A percentile compares a stretch with the other conserved stretches of the same genome.
Conservation (phyloP, 2,113 vertebrate species). For the Polyodon spathula region DNA sequence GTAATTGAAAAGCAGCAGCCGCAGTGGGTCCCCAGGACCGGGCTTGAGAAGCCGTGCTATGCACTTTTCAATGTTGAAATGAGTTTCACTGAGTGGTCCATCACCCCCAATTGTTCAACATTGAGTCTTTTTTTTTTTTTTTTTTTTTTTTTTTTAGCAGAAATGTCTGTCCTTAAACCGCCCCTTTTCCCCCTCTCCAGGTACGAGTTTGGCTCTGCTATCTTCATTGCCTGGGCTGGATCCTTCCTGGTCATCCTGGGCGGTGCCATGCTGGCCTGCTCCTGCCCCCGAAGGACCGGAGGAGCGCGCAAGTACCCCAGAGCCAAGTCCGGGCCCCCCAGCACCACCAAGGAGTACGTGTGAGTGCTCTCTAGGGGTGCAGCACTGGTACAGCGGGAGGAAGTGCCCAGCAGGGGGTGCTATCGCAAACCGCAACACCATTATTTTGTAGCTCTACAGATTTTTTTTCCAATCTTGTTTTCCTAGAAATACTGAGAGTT, state of each 20-base stretch:
- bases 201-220: slow-evolving; percentile 77
- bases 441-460: slow-evolving; percentile 1
- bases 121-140: no score
- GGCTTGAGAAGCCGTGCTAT: no score
- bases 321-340: slow-evolving; percentile 33
- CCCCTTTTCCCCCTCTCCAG: slow-evolving; percentile 33
- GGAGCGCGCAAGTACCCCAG: slow-evolving; percentile 56
- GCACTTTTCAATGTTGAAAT: no score
- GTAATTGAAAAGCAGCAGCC: no score
- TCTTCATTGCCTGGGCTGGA: slow-evolving; percentile 82
- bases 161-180: neutral
- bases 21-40: no score
- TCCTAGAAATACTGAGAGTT: no score
- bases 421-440: neutral
- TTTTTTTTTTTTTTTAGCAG: no score
- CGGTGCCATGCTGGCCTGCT: slow-evolving; percentile 68
- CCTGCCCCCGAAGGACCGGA: slow-evolving; percentile 61
- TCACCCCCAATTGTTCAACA: no score
- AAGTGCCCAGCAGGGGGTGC: no score
- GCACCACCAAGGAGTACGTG: slow-evolving; percentile 70
- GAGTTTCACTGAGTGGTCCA: no score
- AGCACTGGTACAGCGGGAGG: slow-evolving; percentile 9
- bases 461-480: no score
- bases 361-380: slow-evolving; percentile 33
- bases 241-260: slow-evolving; percentile 68